Percentiles rank a stretch among this genome's conserved stretches.
Conservation (phyloP, 2,797 vertebrate species). For the Enoplosus armatus region DNA sequence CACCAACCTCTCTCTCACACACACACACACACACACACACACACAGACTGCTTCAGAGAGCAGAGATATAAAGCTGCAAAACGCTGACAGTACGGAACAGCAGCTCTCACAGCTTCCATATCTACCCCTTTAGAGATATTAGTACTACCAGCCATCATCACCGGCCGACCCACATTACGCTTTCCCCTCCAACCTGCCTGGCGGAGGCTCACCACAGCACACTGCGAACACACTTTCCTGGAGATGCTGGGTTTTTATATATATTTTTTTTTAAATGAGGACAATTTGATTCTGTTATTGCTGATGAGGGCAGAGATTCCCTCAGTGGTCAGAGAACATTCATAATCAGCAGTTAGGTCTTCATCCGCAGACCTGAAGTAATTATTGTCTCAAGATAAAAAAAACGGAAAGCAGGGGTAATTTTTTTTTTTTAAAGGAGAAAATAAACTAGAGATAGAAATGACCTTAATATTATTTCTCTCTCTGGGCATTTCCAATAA, state of each 20-base stretch:
- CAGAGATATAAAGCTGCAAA: slow-evolving; percentile 70
- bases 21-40: slow-evolving; percentile 17
- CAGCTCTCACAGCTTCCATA: slow-evolving; percentile 64
- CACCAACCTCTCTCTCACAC: slow-evolving; percentile 8
- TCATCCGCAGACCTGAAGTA: slow-evolving; percentile 73
- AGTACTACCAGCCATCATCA: slow-evolving; percentile 45
- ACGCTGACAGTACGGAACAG: slow-evolving; percentile 72
- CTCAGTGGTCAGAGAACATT: slow-evolving; percentile 67
- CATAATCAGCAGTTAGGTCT: slow-evolving; percentile 75
- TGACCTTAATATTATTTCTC: slow-evolving; percentile 87
- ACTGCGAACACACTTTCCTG: slow-evolving; percentile 2
- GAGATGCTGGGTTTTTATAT: slow-evolving; percentile 4
- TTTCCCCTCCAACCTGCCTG: slow-evolving; percentile 57
- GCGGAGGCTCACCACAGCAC: slow-evolving; percentile 16
- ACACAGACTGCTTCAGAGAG: slow-evolving; percentile 21
- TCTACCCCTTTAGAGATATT: slow-evolving; percentile 66
- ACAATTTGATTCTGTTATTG: slow-evolving; percentile 70
- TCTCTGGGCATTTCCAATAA: slow-evolving; percentile 80
- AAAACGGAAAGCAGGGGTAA: slow-evolving; percentile 64
- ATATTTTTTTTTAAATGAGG: slow-evolving; percentile 46
- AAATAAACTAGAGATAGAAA: slow-evolving; percentile 86
- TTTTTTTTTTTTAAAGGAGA: slow-evolving; percentile 63
- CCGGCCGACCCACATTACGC: slow-evolving; percentile 59
- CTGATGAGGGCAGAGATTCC: slow-evolving; percentile 77
- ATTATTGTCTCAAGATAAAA: slow-evolving; percentile 84